phyloP scores from a whole-genome alignment of 2,797 vertebrate species.

The Otolemur crassicaudatus region DNA sequence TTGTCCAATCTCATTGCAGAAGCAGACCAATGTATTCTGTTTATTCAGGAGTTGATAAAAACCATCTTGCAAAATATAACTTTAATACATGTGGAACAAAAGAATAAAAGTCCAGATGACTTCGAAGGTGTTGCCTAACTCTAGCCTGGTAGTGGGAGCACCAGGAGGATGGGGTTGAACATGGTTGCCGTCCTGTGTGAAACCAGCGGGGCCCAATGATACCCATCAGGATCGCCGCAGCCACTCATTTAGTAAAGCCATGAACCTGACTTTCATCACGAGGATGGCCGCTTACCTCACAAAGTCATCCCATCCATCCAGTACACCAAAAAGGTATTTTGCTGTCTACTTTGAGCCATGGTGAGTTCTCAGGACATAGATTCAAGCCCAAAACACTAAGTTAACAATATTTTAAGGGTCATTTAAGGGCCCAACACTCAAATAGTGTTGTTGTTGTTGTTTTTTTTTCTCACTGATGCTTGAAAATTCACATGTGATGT shows the following conservation, averaged over 20 bases:
- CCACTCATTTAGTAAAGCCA: not conserved
- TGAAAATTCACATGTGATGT: not conserved
- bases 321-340: not conserved
- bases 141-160: not conserved
- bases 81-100: not conserved
- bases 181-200: not conserved
- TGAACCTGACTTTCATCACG: not conserved
- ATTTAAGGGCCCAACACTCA: not conserved
- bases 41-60: conserved; percentile 18
- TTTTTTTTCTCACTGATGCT: not conserved
- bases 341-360: not conserved
- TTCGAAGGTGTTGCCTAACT: not conserved
- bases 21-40: not conserved
- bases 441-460: not conserved
- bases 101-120: not conserved
- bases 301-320: not conserved
- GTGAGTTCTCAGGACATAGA: not conserved
- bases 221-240: rapidly evolving
- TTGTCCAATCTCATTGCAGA: not conserved
- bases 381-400: not conserved
- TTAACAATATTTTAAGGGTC: not conserved
- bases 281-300: not conserved
- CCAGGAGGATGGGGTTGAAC: not conserved
- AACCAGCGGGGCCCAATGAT: not conserved
- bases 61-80: not conserved